Evolutionary conservation across 1,140 invertebrate species (phyloP), one percentile per base, ranked within the genome.

Genomic region (Caenorhabditis tropicalis): DNA sequence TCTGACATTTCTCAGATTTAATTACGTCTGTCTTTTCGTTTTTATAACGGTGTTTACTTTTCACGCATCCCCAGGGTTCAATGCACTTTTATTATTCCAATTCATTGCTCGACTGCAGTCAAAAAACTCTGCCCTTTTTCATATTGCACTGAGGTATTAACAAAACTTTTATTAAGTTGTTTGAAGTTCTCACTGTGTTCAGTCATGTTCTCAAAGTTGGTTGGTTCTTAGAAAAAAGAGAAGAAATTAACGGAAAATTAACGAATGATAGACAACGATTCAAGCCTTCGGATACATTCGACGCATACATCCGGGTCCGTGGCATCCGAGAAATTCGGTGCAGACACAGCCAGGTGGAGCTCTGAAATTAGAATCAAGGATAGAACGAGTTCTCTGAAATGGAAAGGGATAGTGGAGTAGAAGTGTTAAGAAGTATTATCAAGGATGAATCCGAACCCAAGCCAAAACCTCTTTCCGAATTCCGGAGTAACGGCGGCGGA

Each of bases 281-380:
- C 36, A 43, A 65, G 58, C 58, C 65, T 43, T 24, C 24, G 36
- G 65, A 74, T 74, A 74, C 65, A 43, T 46, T 10, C 65, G 65
- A 43, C 65, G 33, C 36, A 74, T 43, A 24, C 65, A 74, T 74
- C 65, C 65, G 7, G 65, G 65, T 74, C 65, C 65, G 29, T 39
- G 36, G 36, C 65, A 74, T 6, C 65, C 65, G 36, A 74, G 65
- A 24, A 65, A 65, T 46, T 74, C 36, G 2, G 65, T 74, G 65
- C 65, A 74, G 10, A 74, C 21, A 31, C 65, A 74, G 36, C 65
- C 65, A 36, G 65, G 65, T 43, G 65, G 65, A 74, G 65, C 65
- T 74, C 65, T 74, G 58, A 36, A 65, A 43, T 43, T 5, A 12
- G 39, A 43, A 43, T 6, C n/a, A 43, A 12, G 39, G 39, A 43